Evolutionary conservation across 2,113 vertebrate species (phyloP).

Genomic region (Gymnogyps californianus): DNA sequence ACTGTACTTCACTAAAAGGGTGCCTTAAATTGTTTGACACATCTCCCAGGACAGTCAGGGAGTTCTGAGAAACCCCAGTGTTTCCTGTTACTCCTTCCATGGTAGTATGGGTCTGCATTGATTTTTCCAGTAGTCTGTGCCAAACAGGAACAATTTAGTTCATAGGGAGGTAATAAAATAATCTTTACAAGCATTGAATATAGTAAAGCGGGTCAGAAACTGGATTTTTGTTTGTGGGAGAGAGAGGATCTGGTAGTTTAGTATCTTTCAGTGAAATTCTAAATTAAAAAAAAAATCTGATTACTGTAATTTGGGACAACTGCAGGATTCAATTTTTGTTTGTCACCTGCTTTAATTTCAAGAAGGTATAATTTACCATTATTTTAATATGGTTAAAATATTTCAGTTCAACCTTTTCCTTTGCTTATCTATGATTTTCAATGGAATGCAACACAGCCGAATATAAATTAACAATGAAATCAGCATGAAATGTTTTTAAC

Average conservation of each 20-base stretch:
- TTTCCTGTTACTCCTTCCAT: conserved; percentile 50
- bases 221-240: not conserved
- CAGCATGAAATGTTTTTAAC: not conserved
- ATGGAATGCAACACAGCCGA: not conserved
- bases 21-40: conserved; percentile 29
- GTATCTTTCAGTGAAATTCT: not conserved
- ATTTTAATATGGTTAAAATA: not conserved
- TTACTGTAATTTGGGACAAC: not conserved
- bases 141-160: conserved; percentile 56
- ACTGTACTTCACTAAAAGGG: conserved; percentile 5
- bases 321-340: not conserved
- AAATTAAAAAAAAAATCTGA: not conserved
- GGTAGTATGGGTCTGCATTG: conserved; percentile 11
- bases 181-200: conserved; percentile 1
- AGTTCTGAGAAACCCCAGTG: conserved; percentile 53
- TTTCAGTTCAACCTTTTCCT: not conserved
- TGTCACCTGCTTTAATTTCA: not conserved
- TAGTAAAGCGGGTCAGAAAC: not conserved
- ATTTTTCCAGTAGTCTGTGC: conserved; percentile 59
- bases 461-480: not conserved
- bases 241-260: not conserved
- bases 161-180: conserved; percentile 41
- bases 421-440: not conserved
- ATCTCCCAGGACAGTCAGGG: conserved; percentile 12
- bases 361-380: not conserved